Conservation (phyloP, 37 sponge, comb jelly and placozoan genomes). For the Beroe forskalii region DNA sequence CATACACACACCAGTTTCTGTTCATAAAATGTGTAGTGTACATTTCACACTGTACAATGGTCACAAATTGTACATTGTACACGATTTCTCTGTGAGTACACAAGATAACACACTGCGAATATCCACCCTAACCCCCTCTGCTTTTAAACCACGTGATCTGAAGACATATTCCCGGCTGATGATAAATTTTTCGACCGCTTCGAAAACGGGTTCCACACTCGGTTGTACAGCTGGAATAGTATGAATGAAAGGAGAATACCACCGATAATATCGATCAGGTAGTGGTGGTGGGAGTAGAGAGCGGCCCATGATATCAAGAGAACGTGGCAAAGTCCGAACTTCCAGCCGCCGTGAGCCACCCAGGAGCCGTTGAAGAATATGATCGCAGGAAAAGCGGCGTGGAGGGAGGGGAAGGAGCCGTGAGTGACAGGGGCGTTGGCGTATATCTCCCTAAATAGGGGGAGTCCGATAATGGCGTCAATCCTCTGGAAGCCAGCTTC, state of each 20-base stretch:
- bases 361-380: constrained; percentile 29
- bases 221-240: background rate
- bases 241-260: background rate
- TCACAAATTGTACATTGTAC: too few relatives aligned
- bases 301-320: constrained; percentile 24
- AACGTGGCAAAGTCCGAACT: background rate
- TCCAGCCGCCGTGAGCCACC: constrained; percentile 40
- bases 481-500: constrained; percentile 37
- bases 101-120: too few relatives aligned
- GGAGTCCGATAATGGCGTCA: background rate
- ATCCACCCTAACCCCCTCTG: too few relatives aligned
- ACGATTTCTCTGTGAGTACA: too few relatives aligned
- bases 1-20: too few relatives aligned
- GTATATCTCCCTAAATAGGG: constrained; percentile 26
- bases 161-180: too few relatives aligned
- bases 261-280: constrained; percentile 14
- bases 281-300: constrained; percentile 30
- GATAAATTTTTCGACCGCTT: too few relatives aligned
- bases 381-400: constrained; percentile 12
- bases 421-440: constrained; percentile 23
- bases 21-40: too few relatives aligned
- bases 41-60: too few relatives aligned
- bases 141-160: too few relatives aligned
- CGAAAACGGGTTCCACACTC: constrained; percentile 24
- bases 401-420: constrained; percentile 48